A percentile compares a stretch with the other conserved stretches of the same genome.
Conservation (phyloP, 2,113 vertebrate species). For the Amblyornis subalaris region DNA sequence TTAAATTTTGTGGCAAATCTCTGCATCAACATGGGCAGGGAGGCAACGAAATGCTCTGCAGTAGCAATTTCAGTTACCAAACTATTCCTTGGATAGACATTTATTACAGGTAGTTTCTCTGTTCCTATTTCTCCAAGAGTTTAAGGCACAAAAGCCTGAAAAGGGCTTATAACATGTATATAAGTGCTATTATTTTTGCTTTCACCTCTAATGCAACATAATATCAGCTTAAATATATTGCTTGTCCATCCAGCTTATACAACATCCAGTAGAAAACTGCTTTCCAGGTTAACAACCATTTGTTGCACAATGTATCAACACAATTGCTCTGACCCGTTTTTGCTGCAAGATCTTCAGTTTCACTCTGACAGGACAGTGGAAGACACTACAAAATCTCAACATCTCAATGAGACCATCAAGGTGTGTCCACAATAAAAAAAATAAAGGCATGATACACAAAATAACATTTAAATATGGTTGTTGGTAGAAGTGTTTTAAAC, state of each 20-base stretch:
- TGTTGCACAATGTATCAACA: not conserved
- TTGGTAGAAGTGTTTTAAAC: not conserved
- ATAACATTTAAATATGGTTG: not conserved
- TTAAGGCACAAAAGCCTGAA: conserved; percentile 61
- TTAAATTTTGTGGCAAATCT: conserved; percentile 19
- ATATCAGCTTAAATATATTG: conserved; percentile 36
- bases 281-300: not conserved
- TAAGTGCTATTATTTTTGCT: conserved; percentile 19
- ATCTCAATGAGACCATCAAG: not conserved
- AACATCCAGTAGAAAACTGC: not conserved
- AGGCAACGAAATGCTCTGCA: not conserved
- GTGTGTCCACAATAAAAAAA: not conserved
- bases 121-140: conserved; percentile 17
- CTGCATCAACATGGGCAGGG: conserved; percentile 7
- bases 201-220: conserved; percentile 22
- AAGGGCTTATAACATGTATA: conserved; percentile 35
- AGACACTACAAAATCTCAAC: conserved; percentile 1
- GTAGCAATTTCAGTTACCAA: conserved; percentile 22
- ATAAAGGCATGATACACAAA: not conserved
- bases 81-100: not conserved
- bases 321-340: conserved; percentile 40
- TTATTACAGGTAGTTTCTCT: conserved; percentile 50
- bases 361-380: not conserved
- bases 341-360: conserved; percentile 2
- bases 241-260: conserved; percentile 14